Conservation (phyloP, 2,888 invertebrate genomes). For the Plusia festucae region DNA sequence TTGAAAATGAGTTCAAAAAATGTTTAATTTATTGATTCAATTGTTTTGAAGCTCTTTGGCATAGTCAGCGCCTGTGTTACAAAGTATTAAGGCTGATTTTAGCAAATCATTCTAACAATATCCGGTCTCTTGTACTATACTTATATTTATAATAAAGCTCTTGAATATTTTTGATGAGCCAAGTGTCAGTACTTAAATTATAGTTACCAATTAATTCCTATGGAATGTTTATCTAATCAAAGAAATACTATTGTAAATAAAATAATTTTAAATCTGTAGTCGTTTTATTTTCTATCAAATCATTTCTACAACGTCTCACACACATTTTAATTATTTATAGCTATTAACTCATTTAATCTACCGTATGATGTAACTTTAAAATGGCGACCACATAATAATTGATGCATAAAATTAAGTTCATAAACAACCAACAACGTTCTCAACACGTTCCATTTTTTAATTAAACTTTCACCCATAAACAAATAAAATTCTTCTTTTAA, state of each 20-base stretch:
- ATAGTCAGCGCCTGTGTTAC: not conserved
- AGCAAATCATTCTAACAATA: not conserved
- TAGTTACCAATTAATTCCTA: constrained; percentile 51
- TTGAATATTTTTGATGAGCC: not conserved
- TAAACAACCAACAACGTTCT: not conserved
- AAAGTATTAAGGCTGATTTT: not conserved
- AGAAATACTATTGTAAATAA: constrained; percentile 26
- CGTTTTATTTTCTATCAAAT: constrained; percentile 25
- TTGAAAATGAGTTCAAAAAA: not conserved
- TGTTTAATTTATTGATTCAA: not conserved
- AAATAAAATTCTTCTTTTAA: too few relatives aligned
- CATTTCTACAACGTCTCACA: not conserved
- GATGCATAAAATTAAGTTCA: not conserved
- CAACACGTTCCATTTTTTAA: constrained; percentile 7
- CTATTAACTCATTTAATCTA: not conserved
- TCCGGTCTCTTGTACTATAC: not conserved
- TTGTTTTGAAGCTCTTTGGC: not conserved
- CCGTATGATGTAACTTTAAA: constrained; percentile 12
- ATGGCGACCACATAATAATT: constrained; percentile 5
- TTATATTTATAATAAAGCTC: not conserved
- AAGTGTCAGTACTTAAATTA: not conserved
- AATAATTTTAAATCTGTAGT: constrained; percentile 9
- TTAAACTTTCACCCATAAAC: constrained; percentile 22
- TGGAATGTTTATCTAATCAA: constrained; percentile 42
- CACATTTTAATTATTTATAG: not conserved